Base-by-base conservation (phyloP, 1,140 invertebrate genomes). In the Procambarus clarkii region DNA sequence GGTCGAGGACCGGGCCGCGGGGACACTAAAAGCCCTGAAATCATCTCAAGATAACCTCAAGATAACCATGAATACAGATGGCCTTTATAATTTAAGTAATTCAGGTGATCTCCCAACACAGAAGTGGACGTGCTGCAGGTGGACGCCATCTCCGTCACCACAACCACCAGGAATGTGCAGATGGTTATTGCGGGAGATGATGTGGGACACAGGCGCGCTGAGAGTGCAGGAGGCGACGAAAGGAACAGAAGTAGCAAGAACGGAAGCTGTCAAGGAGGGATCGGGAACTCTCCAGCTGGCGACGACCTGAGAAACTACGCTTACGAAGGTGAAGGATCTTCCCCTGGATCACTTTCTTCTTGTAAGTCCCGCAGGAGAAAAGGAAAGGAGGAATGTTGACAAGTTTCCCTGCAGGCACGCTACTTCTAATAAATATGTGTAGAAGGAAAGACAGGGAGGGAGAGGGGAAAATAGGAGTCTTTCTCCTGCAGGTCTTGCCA, bases 301-400 rank as follows among this genome's bases (percentile, higher is more conserved):
- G 81, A 83, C 34, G 81, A 83, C 81, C 81, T 83, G 34, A 83
- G 81, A 69, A 83, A 83, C 81, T 83, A 64, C 69, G 81, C 81
- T 83, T 64, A 83, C 81, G 81, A 69, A 64, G 81, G 81, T 69
- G 81, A 83, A 64, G 60, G 81, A 46, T 83, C 81, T 54, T 83
- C 81, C 34, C 81, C 81, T 46, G 81, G 81, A 69, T 83, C 81
- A n/a, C 81, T 83, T 24, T 83, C 81, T 69, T 83, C 81, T 46
- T 83, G 81, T 69, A 64, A 83, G 81, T 83, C 69, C 24, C n/a
- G n/a, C 69, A 74, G 69, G 69, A 74, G 69, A 5, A 34, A 11
- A n/a, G 69, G 69, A 74, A 74, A 11, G 69, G 69, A 74, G 34
- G n/a, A 74, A 21, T 24, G 69, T 34, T 34, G 24, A 44, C 7